Conservation (phyloP, 2,888 invertebrate genomes). For the Orthosia gothica region DNA sequence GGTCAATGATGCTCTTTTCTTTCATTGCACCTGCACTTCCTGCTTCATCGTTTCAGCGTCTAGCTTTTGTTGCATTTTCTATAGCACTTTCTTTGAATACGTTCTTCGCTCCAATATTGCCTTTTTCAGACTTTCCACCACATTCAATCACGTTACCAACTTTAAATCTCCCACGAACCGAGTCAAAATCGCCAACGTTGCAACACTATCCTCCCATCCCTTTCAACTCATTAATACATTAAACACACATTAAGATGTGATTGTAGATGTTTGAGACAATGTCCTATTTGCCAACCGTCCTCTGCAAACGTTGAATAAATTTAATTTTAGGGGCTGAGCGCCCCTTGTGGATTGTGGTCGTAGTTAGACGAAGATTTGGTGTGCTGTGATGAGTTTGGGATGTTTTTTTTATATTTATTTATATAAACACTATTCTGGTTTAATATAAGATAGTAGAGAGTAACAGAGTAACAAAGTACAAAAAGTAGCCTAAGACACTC, state of each 20-base stretch:
- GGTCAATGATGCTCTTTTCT: not conserved
- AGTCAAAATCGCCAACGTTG: constrained; percentile 1
- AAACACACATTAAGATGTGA: constrained; percentile 83
- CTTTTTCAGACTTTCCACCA: no score
- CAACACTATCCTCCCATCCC: constrained; percentile 54
- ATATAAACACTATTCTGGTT: not conserved
- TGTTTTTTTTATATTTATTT: constrained; percentile 26
- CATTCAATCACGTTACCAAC: not conserved
- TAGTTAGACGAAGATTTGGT: constrained; percentile 44
- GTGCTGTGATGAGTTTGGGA: constrained; percentile 28
- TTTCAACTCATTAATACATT: constrained; percentile 85
- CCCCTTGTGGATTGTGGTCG: constrained; percentile 52
- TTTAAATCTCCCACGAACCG: constrained; percentile 11
- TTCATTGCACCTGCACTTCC: not conserved
- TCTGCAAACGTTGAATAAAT: constrained; percentile 77
- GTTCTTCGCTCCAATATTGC: not conserved
- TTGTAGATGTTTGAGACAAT: constrained; percentile 74
- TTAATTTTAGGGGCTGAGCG: constrained; percentile 57
- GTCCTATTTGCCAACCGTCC: constrained; percentile 79
- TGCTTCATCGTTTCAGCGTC: no score
- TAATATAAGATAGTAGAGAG: not conserved
- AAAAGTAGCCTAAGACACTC: no score
- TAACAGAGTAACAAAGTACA: no score
- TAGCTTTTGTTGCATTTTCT: not conserved
- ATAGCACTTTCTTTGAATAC: not conserved